Base-by-base conservation (phyloP, 2,888 invertebrate species). In the Gasteruption jaculator region DNA sequence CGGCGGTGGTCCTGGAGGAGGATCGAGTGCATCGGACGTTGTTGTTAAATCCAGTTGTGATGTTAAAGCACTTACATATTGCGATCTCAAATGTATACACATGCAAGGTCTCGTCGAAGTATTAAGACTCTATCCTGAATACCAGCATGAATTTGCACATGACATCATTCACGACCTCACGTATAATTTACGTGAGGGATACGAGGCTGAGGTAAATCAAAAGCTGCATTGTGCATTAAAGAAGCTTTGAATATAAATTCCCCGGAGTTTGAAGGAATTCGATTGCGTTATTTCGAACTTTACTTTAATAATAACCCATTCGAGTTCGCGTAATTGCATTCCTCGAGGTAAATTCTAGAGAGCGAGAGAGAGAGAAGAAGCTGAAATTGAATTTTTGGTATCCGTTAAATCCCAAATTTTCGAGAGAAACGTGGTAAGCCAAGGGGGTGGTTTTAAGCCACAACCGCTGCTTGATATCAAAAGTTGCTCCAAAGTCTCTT, bases 121-220 rank as follows among this genome's bases (percentile, higher is more conserved):
- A 1, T 76, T 95, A 11, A 78, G 90, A 2, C 74, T 94, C 0
- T 95, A 95, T 70, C 93, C 94, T 0, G 94, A 95, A 68, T 95
- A 92, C 68, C 92, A 92, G 60, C 90, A 91, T 62, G 89, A 92
- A 68, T 95, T 95, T 69, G 85, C 90, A 34, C 83, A 91, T 57
- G 95, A 95, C 67, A 92, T 95, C 56, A 89, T 91, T 60, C 93
- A 94, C 65, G 95, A 95, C 70, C 79, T 95, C 41, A 94, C 95
- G 0, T 94, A 90, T 73, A 95, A 95, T 71, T 77, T 95, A 36
- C 77, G 94, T 32, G 94, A 94, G 68, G 93, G 93, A 4, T 92
- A 91, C 64, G 91, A 91, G 64, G 88, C 86, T 10, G 91, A 91
- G 75, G 83, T 82, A 68, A 49, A 5, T 29, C 6, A 29, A 5